phyloP scores from a whole-genome alignment of 1,140 invertebrate species.

The Augochlora pura region DNA sequence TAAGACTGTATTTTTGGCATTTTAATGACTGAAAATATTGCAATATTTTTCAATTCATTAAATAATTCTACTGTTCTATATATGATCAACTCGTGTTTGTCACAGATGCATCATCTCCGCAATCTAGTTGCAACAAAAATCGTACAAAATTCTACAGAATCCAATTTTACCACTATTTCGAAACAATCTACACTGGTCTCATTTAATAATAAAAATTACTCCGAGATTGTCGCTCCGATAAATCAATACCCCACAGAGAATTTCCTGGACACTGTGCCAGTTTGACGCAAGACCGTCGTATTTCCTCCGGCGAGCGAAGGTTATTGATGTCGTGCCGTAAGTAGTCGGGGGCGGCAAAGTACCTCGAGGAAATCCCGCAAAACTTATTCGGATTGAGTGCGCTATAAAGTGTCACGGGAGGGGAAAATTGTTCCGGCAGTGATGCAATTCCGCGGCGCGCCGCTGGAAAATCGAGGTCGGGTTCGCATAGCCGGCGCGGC shows the following conservation, averaged over 20 bases:
- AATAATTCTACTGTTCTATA: no score
- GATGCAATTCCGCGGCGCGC: conserved; percentile 44
- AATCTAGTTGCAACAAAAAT: no score
- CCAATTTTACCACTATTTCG: no score
- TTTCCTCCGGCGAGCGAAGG: background rate
- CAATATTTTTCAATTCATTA: no score
- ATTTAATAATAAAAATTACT: no score
- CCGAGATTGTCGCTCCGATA: background rate
- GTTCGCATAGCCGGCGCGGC: conserved; percentile 50
- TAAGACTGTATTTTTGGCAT: no score
- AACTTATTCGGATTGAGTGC: conserved; percentile 46
- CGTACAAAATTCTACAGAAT: no score
- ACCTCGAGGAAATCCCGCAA: conserved; percentile 47
- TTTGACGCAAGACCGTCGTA: background rate
- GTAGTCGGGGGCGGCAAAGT: conserved; percentile 5
- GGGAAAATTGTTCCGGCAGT: conserved; percentile 32
- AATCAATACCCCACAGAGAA: background rate
- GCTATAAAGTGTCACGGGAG: conserved; percentile 49
- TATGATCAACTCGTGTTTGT: no score
- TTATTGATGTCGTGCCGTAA: background rate
- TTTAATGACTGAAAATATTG: no score
- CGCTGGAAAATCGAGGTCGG: conserved; percentile 62
- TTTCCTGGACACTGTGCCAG: background rate
- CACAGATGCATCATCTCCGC: no score
- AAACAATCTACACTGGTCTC: no score